A percentile compares a stretch with the other conserved stretches of the same genome.
These are phyloP conservation scores for Microplitis mediator DNA, from an alignment of 1,140 invertebrate species.

Conservation along the genomic window DNA sequence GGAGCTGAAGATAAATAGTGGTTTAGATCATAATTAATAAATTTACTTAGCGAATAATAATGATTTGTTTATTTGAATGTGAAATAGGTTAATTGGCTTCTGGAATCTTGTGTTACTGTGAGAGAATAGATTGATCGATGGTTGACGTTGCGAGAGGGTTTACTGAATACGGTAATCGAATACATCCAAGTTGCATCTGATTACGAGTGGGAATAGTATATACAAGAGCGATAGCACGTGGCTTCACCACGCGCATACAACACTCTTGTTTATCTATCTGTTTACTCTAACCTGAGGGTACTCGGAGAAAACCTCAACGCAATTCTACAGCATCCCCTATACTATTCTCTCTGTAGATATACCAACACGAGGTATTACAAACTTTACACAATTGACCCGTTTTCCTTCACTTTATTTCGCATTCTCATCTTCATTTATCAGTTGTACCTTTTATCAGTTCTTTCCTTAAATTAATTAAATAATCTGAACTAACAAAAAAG, in stretches of 20 bases:
- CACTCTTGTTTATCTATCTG: conserved; percentile 17
- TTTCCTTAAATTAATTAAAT: no score
- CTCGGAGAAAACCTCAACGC: conserved; percentile 1
- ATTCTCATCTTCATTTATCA: no score
- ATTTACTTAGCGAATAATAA: no score
- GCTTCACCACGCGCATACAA: background rate
- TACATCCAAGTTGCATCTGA: conserved; percentile 10
- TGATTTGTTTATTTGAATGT: background rate
- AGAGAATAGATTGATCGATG: background rate
- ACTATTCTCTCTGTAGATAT: background rate
- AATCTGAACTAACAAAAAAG: no score
- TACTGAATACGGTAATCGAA: conserved; percentile 4
- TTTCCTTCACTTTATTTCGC: no score
- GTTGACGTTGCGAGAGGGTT: background rate
- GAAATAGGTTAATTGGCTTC: background rate
- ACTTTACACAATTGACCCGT: no score
- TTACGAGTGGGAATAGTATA: conserved; percentile 7
- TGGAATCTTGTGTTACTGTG: background rate
- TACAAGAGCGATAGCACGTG: background rate
- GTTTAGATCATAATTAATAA: no score
- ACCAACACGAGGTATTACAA: no score
- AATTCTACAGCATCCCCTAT: background rate
- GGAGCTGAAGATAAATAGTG: no score
- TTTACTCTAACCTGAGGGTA: conserved; percentile 13
- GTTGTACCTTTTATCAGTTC: no score